Evolutionary conservation across 2,113 vertebrate genomes (phyloP).

Genomic region (Crotalus horridus): DNA sequence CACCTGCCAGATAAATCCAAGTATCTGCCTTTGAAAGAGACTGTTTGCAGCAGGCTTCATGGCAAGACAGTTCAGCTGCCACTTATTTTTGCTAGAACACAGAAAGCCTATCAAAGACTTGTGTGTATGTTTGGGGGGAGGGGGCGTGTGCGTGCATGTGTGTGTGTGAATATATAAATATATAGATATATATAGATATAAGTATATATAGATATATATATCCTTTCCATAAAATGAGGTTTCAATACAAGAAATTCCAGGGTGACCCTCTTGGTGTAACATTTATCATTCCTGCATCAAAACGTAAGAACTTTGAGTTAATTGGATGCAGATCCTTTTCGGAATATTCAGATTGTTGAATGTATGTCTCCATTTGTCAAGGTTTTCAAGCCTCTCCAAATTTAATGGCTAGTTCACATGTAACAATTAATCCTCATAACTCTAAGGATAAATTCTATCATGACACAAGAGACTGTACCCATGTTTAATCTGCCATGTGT

Average conservation of each 20-base stretch:
- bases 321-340: constrained; percentile 46
- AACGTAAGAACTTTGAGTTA: constrained; percentile 42
- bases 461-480: neutral
- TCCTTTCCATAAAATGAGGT: constrained; percentile 80
- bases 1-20: constrained; percentile 96
- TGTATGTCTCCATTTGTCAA: neutral
- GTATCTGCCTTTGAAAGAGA: constrained; percentile 87
- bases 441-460: neutral
- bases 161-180: constrained; percentile 70
- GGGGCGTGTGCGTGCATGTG: constrained; percentile 42
- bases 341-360: neutral
- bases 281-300: constrained; percentile 48
- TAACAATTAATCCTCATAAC: neutral
- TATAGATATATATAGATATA: constrained; percentile 75
- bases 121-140: constrained; percentile 53
- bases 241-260: constrained; percentile 84
- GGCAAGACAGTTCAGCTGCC: constrained; percentile 68
- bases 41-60: constrained; percentile 52
- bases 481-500: neutral
- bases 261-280: constrained; percentile 79
- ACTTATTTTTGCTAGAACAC: constrained; percentile 78
- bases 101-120: constrained; percentile 78
- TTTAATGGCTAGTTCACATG: neutral
- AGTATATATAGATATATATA: constrained; percentile 74
- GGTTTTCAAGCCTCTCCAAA: constrained; percentile 1